phyloP scores from a whole-genome alignment of 2,113 vertebrate species.

The Camarhynchus parvulus region DNA sequence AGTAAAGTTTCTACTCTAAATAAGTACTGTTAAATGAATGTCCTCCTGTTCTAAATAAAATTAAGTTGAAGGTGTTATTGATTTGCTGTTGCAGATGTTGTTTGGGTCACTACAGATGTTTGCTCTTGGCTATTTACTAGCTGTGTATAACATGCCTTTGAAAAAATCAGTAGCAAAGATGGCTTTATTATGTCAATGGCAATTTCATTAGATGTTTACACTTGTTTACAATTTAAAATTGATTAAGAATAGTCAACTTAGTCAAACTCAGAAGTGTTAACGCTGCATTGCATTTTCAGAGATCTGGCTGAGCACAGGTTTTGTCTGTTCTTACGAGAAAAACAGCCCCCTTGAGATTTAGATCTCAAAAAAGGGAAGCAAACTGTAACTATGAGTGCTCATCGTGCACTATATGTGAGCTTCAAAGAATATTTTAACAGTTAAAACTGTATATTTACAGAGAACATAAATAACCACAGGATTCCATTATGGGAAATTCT shows the following conservation, averaged over 20 bases:
- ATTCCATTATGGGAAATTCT: background rate
- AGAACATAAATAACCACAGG: constrained; percentile 22
- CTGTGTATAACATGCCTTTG: background rate
- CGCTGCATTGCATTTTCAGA: background rate
- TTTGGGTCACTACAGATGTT: background rate
- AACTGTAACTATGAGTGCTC: background rate
- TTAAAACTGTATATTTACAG: background rate
- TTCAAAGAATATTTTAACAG: background rate
- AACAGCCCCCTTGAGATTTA: background rate
- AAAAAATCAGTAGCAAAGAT: background rate
- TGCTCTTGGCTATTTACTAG: background rate
- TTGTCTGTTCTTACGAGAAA: background rate
- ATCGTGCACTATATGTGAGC: background rate
- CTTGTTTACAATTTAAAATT: background rate
- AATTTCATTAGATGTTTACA: background rate
- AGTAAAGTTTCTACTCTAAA: background rate
- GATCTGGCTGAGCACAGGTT: background rate
- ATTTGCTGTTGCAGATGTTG: constrained; percentile 14
- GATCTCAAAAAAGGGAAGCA: background rate
- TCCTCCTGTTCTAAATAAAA: background rate
- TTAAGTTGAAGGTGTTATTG: background rate
- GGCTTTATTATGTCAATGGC: background rate
- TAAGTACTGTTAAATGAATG: background rate
- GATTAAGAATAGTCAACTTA: background rate
- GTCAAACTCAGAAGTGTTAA: background rate